Percentiles rank a stretch among this genome's conserved stretches.
These are phyloP conservation scores for Cerastis leucographa DNA, from an alignment of 2,888 invertebrate genomes.

Conservation along the genomic window DNA sequence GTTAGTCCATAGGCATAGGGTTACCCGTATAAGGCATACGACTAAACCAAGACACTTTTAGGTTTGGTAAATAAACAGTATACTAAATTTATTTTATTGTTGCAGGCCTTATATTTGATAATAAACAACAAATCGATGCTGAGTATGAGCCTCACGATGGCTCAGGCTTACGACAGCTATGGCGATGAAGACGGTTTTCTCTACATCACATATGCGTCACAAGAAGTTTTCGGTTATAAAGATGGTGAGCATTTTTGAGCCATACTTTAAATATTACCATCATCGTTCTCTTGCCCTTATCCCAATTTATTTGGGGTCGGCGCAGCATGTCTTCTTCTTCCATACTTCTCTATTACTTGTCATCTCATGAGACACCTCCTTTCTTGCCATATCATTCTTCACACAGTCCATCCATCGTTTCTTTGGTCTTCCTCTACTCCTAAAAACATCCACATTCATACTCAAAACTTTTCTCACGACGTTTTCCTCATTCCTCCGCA, in stretches of 20 bases:
- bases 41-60: neutral
- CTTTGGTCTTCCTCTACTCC: too few species aligned
- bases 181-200: constrained; percentile 96
- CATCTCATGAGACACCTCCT: too few species aligned
- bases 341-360: too few species aligned
- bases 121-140: constrained; percentile 96
- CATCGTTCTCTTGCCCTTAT: too few species aligned
- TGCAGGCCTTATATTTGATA: constrained; percentile 94
- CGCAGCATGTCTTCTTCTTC: too few species aligned
- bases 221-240: constrained; percentile 95
- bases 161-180: constrained; percentile 94
- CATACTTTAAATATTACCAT: neutral
- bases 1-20: neutral
- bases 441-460: too few species aligned
- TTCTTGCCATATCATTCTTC: too few species aligned
- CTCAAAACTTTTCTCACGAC: too few species aligned
- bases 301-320: too few species aligned
- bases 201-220: constrained; percentile 97
- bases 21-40: neutral
- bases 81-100: constrained; percentile 20
- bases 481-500: too few species aligned
- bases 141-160: constrained; percentile 95
- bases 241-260: constrained; percentile 78
- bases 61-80: neutral
- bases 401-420: too few species aligned